These are phyloP conservation scores for Australoheros scitulus DNA, from an alignment of 2,113 vertebrate species.

Conservation along the genomic window DNA sequence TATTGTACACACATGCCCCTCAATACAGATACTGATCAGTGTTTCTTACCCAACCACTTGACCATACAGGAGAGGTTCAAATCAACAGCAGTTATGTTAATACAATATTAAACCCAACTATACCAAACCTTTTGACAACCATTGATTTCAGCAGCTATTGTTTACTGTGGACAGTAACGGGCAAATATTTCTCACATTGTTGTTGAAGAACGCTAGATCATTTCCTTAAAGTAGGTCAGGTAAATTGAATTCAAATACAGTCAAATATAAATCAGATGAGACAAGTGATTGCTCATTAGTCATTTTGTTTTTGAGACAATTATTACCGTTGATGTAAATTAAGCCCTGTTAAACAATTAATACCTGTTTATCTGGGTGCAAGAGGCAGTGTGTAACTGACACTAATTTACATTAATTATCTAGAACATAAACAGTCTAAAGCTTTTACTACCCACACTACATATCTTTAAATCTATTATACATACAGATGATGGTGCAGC, in stretches of 20 bases:
- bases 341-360: slow-evolving; percentile 25
- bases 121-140: not conserved
- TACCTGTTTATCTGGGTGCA: slow-evolving; percentile 22
- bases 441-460: not conserved
- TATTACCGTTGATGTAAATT: slow-evolving; percentile 21
- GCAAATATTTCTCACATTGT: not conserved
- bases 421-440: slow-evolving; percentile 14
- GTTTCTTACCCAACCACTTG: slow-evolving; percentile 10
- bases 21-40: not conserved
- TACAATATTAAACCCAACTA: not conserved
- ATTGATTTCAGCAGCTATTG: not conserved
- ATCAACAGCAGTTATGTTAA: slow-evolving; percentile 16
- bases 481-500: slow-evolving; percentile 4
- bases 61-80: slow-evolving; percentile 13
- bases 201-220: not conserved
- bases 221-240: not conserved
- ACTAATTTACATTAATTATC: slow-evolving; percentile 38
- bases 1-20: slow-evolving; percentile 24
- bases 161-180: not conserved
- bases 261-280: not conserved
- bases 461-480: slow-evolving; percentile 6
- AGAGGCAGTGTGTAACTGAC: slow-evolving; percentile 15
- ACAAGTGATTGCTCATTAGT: slow-evolving; percentile 10
- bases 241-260: not conserved
- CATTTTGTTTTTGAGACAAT: slow-evolving; percentile 22